Evolutionary conservation across 1,140 invertebrate species (phyloP).

Genomic region (Aricia agestis): DNA sequence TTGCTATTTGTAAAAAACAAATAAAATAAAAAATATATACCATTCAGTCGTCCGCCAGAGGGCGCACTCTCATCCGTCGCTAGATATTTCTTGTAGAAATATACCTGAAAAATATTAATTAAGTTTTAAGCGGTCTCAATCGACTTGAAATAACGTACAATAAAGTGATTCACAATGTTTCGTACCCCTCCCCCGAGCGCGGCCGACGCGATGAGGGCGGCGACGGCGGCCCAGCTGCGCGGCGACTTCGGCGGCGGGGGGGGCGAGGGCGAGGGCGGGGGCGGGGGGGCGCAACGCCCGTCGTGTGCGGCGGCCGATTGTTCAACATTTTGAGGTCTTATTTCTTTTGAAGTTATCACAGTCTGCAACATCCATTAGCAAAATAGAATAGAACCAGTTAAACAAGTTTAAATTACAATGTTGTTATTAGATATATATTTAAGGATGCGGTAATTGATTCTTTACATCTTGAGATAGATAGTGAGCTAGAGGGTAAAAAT

Average conservation of each 20-base stretch:
- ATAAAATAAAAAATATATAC: background rate
- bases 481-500: too few species aligned
- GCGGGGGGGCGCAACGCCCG: background rate
- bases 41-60: background rate
- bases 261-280: constrained; percentile 16
- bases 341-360: constrained; percentile 22
- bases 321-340: background rate
- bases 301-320: background rate
- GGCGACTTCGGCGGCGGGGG: constrained; percentile 28
- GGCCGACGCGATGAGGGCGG: constrained; percentile 35
- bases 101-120: constrained; percentile 31
- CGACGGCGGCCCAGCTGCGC: constrained; percentile 33
- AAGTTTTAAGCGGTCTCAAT: background rate
- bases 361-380: constrained; percentile 20
- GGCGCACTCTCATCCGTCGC: background rate
- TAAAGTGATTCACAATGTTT: background rate
- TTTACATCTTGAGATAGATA: too few species aligned
- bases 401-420: too few species aligned
- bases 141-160: background rate
- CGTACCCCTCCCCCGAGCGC: constrained; percentile 32
- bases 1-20: too few species aligned
- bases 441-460: too few species aligned
- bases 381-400: background rate
- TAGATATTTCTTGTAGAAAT: constrained; percentile 34
- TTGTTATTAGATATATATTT: too few species aligned